A percentile compares a stretch with the other conserved stretches of the same genome.
phyloP scores from a whole-genome alignment of 2,888 invertebrate genomes.

The Volucella zonaria region DNA sequence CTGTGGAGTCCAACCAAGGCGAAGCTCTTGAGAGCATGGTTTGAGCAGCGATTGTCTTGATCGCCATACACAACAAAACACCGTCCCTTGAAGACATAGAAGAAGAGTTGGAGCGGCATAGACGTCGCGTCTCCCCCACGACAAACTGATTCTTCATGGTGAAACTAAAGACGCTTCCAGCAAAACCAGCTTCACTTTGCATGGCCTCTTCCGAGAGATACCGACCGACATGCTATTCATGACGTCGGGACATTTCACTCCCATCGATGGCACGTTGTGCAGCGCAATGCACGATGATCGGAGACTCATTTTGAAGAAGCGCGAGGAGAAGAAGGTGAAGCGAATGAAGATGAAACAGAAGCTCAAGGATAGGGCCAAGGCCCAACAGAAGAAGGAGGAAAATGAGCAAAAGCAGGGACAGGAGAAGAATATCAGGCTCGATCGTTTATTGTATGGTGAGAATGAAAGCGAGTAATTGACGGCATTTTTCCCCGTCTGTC shows the following conservation, averaged over 20 bases:
- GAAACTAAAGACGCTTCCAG: conserved; percentile 73
- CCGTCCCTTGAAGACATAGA: conserved; percentile 75
- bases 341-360: conserved; percentile 17
- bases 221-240: too few species aligned
- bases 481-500: too few species aligned
- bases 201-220: too few species aligned
- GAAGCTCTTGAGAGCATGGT: conserved; percentile 78
- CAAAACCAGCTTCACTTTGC: conserved; percentile 75
- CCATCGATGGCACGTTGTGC: too few species aligned
- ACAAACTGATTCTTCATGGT: conserved; percentile 78
- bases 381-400: neutral
- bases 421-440: conserved; percentile 45
- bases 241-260: too few species aligned
- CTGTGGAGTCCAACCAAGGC: conserved; percentile 79
- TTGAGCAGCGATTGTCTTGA: conserved; percentile 76
- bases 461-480: too few species aligned
- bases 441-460: conserved; percentile 46
- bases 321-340: conserved; percentile 13
- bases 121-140: conserved; percentile 75
- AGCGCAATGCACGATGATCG: conserved; percentile 55
- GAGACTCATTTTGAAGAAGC: conserved; percentile 28
- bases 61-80: conserved; percentile 74
- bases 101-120: conserved; percentile 73
- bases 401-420: conserved; percentile 30
- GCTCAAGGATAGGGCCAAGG: neutral